phyloP scores from a whole-genome alignment of 2,797 vertebrate species.

The Gobio occitaniae region DNA sequence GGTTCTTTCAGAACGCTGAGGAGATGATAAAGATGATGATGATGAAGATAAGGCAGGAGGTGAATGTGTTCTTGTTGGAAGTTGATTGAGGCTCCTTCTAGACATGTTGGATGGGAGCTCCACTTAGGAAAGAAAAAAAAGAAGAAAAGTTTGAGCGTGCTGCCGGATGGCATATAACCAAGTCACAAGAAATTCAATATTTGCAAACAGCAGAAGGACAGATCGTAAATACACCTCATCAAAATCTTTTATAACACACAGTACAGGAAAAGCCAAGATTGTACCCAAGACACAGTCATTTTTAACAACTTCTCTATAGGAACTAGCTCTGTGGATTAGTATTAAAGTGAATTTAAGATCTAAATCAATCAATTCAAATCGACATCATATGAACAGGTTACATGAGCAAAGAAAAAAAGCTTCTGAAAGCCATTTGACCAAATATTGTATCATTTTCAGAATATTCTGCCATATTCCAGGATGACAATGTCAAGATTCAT shows the following conservation, averaged over 20 bases:
- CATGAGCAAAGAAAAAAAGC: not conserved
- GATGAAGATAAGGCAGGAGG: constrained; percentile 55
- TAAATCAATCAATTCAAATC: not conserved
- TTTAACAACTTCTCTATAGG: not conserved
- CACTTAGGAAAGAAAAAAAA: constrained; percentile 29
- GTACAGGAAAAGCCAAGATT: not conserved
- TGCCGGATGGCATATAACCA: not conserved
- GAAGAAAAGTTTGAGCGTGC: not conserved
- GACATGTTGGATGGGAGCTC: constrained; percentile 50
- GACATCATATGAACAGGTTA: not conserved
- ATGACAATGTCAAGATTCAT: no score
- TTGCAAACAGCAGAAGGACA: constrained; percentile 26
- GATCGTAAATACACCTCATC: constrained; percentile 21
- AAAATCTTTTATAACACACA: constrained; percentile 12
- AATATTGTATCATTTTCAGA: not conserved
- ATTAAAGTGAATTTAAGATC: not conserved
- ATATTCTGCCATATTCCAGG: no score
- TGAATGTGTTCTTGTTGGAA: constrained; percentile 46
- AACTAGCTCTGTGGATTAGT: not conserved
- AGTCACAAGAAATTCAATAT: not conserved
- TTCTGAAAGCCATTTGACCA: not conserved
- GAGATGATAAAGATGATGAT: constrained; percentile 29
- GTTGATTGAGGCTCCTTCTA: constrained; percentile 53
- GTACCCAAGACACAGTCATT: not conserved
- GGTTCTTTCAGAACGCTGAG: constrained; percentile 49